Conservation (phyloP, 2,888 invertebrate species). For the Drosophila mayaguana region DNA sequence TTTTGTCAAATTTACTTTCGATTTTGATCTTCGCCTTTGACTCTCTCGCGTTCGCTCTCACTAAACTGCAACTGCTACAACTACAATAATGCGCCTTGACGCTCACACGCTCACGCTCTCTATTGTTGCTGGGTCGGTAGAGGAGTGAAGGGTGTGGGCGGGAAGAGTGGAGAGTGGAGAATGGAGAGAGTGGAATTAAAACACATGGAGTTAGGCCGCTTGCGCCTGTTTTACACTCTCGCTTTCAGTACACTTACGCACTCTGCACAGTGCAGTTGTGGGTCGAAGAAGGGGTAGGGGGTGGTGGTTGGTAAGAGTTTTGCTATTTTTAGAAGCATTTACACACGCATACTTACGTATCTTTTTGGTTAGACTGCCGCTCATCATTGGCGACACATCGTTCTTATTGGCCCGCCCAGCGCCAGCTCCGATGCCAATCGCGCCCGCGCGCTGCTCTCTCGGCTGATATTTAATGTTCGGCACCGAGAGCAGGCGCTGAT, state of each 20-base stretch:
- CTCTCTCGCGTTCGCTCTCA: conserved; percentile 46
- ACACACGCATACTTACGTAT: conserved; percentile 91
- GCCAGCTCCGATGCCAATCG: conserved; percentile 27
- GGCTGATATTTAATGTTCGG: conserved; percentile 90
- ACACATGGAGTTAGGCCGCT: conserved; percentile 2
- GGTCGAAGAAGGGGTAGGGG: not conserved
- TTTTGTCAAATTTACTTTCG: conserved; percentile 5
- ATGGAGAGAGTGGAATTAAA: conserved; percentile 1
- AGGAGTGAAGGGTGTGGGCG: not conserved
- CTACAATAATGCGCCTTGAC: conserved; percentile 10
- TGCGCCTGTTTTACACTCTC: conserved; percentile 19
- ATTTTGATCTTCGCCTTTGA: conserved; percentile 12
- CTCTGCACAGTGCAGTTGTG: not conserved
- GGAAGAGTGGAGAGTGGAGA: not conserved
- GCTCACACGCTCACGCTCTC: conserved; percentile 40
- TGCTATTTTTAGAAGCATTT: conserved; percentile 21
- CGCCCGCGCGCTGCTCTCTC: conserved; percentile 81
- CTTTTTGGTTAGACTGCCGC: conserved; percentile 92
- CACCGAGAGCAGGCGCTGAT: conserved; percentile 90
- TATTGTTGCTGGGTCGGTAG: conserved; percentile 2
- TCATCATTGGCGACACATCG: conserved; percentile 87
- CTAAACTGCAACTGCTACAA: conserved; percentile 28
- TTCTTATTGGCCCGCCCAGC: conserved; percentile 78
- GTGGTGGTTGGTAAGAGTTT: not conserved
- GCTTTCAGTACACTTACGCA: not conserved